Evolutionary conservation across 2,888 invertebrate genomes (phyloP).

Genomic region (Didymodactylos carnosus): DNA sequence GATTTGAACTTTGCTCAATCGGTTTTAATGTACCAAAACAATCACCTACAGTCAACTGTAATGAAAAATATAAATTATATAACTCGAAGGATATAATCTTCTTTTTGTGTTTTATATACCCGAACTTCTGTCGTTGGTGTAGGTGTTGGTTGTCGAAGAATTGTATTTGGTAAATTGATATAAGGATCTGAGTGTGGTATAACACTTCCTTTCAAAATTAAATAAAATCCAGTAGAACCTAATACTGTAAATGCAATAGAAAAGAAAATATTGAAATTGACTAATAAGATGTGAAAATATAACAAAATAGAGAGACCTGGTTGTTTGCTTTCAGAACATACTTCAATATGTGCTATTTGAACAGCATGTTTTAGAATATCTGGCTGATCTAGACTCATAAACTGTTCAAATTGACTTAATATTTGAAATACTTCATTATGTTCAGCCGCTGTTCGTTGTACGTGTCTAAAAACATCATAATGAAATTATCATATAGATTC

Average conservation of each 20-base stretch:
- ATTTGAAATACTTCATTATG: conserved; percentile 8
- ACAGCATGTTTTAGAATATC: neutral
- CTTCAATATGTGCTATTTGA: conserved; percentile 8
- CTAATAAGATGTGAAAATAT: neutral
- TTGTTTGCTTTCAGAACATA: neutral
- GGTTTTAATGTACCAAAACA: conserved; percentile 8
- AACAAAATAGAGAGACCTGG: neutral
- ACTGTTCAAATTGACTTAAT: neutral
- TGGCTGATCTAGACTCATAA: neutral
- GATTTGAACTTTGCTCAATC: neutral
- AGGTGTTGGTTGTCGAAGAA: neutral
- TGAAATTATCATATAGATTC: too few relatives aligned
- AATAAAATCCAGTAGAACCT: conserved; percentile 1
- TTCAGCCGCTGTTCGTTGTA: conserved; percentile 8
- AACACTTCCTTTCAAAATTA: conserved; percentile 9
- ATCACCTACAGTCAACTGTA: conserved; percentile 4
- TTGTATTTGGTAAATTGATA: neutral
- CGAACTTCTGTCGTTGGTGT: neutral
- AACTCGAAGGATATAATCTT: neutral
- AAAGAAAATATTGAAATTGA: neutral
- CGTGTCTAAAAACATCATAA: neutral
- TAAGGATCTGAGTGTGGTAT: neutral
- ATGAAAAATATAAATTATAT: neutral
- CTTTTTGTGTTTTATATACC: neutral
- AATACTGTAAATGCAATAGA: neutral